Base-by-base conservation (phyloP, 2,113 vertebrate species). In the Cardinalis cardinalis region DNA sequence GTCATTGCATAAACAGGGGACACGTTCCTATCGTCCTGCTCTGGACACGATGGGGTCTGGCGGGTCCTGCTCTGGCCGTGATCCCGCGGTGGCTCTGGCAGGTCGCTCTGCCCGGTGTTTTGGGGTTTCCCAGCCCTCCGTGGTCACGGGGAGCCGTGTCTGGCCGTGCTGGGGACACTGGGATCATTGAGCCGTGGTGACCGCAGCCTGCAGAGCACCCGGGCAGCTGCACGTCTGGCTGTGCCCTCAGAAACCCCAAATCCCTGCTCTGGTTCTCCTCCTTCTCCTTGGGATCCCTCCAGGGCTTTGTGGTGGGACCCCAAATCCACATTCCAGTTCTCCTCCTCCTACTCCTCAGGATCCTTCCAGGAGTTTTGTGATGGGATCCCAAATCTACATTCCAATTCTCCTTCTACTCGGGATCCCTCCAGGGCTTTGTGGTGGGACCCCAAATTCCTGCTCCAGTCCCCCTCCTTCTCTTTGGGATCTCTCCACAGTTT, bases 31-130 rank as follows among this genome's bases (percentile, higher is more conserved):
- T 23, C 12, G 21, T 31, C 25, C 49, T 11, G 7, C 29, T 77
- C 29, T 0, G 7, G 61, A 36, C 36, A 36, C 36, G 41, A 40
- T 10, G 43, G 66, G 32, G 21, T 49, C 48, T 49, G 41, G 43
- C 36, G 1, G 74, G 7, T 41, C 34, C 49, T 17, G 6, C n/a
- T 63, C 13, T 0, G 6, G 44, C 1, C 3, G 8, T 0, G 10
- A 25, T 5, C 40, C 63, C 5, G 38, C 0, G 48, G n/a, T 38
- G 79, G 26, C 58, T 26, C 34, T 12, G 17, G 28, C 51, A 29
- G 51, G 51, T 43, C 26, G 36, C 78, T 49, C 6, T 12, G 49
- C 75, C 87, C 3, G 65, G 84, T 65, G 93, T 60, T 82, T 73
- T 73, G 90, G 90, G 72, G 5, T 64, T 77, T 26, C 12, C 60